Evolutionary conservation across 2,113 vertebrate species (phyloP), one percentile per base, ranked within the genome.

Genomic region (Mugil cephalus): DNA sequence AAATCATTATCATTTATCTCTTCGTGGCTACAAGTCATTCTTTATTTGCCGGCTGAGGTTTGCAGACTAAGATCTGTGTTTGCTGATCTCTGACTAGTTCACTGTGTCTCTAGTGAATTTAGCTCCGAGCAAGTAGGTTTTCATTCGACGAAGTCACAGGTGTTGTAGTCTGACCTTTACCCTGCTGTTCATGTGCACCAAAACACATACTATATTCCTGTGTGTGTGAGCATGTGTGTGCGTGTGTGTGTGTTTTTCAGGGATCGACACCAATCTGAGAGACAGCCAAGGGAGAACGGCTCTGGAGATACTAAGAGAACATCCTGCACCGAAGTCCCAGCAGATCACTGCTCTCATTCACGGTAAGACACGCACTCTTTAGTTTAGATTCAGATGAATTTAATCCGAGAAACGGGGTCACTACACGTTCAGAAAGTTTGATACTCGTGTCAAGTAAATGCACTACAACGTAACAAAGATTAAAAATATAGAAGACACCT

Each of bases 281-380:
- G 96, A 99, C 89, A 92, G 90, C 76, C 93, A 95, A 78, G 96
- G 96, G 18, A 95, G 96, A 91, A 97, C 96, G 0, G 96, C 97
- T 76, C 92, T 97, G 90, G 97, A 99, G 82, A 95, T 97, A 83
- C 93, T 99, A 82, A 95, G 95, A 89, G 97, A 99, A 77, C 97
- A 98, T 81, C 96, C 97, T 12, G 96, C 97, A 55, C 95, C 95
- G 65, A 96, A 97, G 78, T 98, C 97, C 71, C 97, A 98, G 69
- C 97, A 99, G 92, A 99, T 98, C 91, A 96, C 95, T 7, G 94
- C 96, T 69, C 92, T 99, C 17, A 95, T 99, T 84, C 96, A 98
- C 93, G 97, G 97, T 99, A 94, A 91, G 1, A 59, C 47, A 43
- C 10, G 14, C n/a, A 60, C 15, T 38, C 14, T 15, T 34, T 43